Evolutionary conservation across 2,113 vertebrate genomes (phyloP).

Genomic region (Tychaedon coryphoeus): DNA sequence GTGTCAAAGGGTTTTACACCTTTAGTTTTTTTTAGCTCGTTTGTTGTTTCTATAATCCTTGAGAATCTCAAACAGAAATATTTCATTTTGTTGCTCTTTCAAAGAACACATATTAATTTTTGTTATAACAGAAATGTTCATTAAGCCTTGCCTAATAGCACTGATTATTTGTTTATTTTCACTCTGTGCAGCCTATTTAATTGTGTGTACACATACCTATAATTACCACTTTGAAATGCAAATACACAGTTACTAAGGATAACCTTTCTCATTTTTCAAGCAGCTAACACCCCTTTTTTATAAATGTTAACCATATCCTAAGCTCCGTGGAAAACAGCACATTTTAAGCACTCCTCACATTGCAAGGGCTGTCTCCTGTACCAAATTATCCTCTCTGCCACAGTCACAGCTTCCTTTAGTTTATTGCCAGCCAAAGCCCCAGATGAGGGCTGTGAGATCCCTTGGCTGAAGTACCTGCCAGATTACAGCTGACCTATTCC

Average conservation of each 20-base stretch:
- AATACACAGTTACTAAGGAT: constrained; percentile 53
- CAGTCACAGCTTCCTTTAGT: not conserved
- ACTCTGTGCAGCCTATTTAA: constrained; percentile 27
- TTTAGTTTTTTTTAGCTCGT: not conserved
- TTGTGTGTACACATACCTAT: constrained; percentile 41
- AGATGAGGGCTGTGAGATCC: not conserved
- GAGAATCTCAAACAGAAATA: not conserved
- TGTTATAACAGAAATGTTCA: constrained; percentile 46
- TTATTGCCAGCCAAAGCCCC: not conserved
- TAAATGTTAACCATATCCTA: not conserved
- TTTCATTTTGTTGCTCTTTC: constrained; percentile 13
- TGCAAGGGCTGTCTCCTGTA: not conserved
- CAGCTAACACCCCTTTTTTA: constrained; percentile 14
- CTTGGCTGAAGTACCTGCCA: not conserved
- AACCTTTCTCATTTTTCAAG: constrained; percentile 43
- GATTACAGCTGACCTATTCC: not conserved
- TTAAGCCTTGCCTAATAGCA: constrained; percentile 35
- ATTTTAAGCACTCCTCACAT: not conserved
- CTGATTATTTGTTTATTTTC: constrained; percentile 67
- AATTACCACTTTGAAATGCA: constrained; percentile 67
- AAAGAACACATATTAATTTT: constrained; percentile 38
- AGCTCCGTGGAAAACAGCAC: not conserved
- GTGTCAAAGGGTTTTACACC: not conserved
- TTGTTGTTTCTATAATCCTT: not conserved
- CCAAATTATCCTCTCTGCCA: not conserved